Evolutionary conservation across 2,113 vertebrate genomes (phyloP).

Genomic region (Picathartes gymnocephalus): DNA sequence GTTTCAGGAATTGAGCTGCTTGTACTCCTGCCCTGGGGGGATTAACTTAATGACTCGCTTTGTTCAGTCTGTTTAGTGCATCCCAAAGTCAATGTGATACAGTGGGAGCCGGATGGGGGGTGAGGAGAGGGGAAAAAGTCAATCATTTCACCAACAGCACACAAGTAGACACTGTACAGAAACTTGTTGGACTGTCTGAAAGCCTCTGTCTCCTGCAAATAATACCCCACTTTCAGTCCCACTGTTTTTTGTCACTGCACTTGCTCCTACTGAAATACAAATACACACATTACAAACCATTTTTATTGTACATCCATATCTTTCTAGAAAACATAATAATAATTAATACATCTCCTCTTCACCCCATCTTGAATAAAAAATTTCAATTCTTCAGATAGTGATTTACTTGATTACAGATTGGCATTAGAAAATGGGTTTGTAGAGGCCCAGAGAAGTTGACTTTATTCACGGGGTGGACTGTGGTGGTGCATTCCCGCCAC

Average conservation of each 20-base stretch:
- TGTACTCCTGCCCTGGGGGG: not conserved
- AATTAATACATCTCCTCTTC: not conserved
- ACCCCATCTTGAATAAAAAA: not conserved
- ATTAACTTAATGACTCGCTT: not conserved
- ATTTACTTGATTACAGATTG: not conserved
- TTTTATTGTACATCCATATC: not conserved
- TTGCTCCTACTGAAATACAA: not conserved
- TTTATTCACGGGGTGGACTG: rapidly evolving
- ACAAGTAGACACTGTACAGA: not conserved
- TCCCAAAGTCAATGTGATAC: not conserved
- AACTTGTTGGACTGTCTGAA: not conserved
- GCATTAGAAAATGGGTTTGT: not conserved
- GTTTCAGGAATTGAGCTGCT: not conserved
- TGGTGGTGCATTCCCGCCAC: not conserved
- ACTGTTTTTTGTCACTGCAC: not conserved
- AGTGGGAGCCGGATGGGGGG: rapidly evolving
- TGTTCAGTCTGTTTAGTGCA: not conserved
- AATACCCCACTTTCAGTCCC: not conserved
- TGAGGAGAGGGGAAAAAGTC: not conserved
- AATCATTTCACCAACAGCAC: not conserved
- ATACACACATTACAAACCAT: not conserved
- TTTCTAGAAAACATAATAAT: not conserved
- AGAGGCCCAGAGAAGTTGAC: not conserved
- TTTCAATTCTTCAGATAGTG: not conserved
- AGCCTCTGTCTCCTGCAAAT: not conserved